phyloP scores from a whole-genome alignment of 2,797 vertebrate species.

The Microchirus variegatus region DNA sequence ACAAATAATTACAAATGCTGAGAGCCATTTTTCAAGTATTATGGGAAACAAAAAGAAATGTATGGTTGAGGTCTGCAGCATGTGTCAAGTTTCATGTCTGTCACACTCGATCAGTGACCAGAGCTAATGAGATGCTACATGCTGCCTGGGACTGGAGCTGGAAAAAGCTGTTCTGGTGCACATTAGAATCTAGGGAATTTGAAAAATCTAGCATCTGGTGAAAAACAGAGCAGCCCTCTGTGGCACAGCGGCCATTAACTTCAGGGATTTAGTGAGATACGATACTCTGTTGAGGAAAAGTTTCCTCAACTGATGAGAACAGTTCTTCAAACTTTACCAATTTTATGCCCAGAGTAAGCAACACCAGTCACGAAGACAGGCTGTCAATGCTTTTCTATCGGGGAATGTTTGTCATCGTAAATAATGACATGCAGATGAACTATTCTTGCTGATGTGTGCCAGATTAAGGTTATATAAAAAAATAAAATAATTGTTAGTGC shows the following conservation, averaged over 20 bases:
- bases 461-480: conserved; percentile 38
- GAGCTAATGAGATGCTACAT: conserved; percentile 77
- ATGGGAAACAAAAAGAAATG: conserved; percentile 61
- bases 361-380: conserved; percentile 44
- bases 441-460: conserved; percentile 17
- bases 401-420: conserved; percentile 65
- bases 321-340: conserved; percentile 71
- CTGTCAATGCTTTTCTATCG: conserved; percentile 48
- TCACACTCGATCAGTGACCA: conserved; percentile 77
- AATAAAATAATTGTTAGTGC: conserved; percentile 23
- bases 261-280: conserved; percentile 74
- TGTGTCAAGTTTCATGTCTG: conserved; percentile 74
- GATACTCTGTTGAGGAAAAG: conserved; percentile 78
- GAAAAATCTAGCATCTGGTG: conserved; percentile 78
- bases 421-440: conserved; percentile 66
- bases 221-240: conserved; percentile 77
- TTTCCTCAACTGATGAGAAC: conserved; percentile 72
- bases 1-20: conserved; percentile 59
- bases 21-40: conserved; percentile 62
- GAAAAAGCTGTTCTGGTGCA: conserved; percentile 76
- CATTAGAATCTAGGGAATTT: conserved; percentile 79
- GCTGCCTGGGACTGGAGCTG: conserved; percentile 59
- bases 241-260: conserved; percentile 79
- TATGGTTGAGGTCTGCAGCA: conserved; percentile 59
- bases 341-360: conserved; percentile 70